phyloP scores from a whole-genome alignment of 1,140 invertebrate genomes.

The Procambarus clarkii region DNA sequence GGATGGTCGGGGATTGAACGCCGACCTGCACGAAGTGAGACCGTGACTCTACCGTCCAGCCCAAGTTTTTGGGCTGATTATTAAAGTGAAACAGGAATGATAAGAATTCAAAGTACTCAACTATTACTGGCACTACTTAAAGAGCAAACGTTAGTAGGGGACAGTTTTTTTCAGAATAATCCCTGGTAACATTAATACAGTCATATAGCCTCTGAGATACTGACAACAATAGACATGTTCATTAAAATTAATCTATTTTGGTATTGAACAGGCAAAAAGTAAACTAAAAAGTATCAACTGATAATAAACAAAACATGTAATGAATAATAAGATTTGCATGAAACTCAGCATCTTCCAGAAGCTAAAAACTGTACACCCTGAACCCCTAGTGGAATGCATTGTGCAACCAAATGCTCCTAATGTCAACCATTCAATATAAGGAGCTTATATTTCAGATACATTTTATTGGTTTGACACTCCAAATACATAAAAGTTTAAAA shows the following conservation, averaged over 20 bases:
- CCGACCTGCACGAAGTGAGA: too few relatives aligned
- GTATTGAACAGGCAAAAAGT: not conserved
- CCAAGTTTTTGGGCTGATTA: too few relatives aligned
- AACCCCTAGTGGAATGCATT: not conserved
- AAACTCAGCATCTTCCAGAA: not conserved
- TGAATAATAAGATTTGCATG: not conserved
- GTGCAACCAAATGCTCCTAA: not conserved
- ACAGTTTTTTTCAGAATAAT: not conserved
- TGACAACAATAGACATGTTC: not conserved
- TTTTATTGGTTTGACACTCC: not conserved
- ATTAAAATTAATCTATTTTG: not conserved
- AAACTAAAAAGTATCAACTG: not conserved
- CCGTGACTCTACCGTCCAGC: too few relatives aligned
- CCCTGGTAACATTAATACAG: not conserved
- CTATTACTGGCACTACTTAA: not conserved
- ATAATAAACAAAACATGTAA: not conserved
- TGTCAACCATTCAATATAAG: not conserved
- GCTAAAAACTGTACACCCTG: not conserved
- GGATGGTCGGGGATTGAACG: too few relatives aligned
- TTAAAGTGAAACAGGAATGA: not conserved
- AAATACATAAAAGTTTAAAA: not conserved
- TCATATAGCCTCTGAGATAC: not conserved
- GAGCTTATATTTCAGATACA: not conserved
- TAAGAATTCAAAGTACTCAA: not conserved
- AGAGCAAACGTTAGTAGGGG: not conserved